Evolutionary conservation across 2,888 invertebrate species (phyloP).

Genomic region (Tetheella fluctuosa): DNA sequence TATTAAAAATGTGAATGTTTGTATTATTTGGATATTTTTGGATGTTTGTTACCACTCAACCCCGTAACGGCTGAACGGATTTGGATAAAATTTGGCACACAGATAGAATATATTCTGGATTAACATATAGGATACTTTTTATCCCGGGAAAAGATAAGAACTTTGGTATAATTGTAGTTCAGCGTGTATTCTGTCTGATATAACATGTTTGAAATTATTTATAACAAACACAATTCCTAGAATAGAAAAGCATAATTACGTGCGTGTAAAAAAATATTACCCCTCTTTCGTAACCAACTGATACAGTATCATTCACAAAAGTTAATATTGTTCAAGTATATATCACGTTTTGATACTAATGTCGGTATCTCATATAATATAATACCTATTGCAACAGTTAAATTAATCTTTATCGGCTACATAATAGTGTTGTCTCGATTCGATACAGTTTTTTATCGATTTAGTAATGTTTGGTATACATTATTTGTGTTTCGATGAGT

Average conservation of each 20-base stretch:
- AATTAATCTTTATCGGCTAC: neutral
- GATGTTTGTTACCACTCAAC: too few relatives aligned
- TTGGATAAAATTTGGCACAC: too few relatives aligned
- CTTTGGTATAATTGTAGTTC: too few relatives aligned
- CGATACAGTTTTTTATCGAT: neutral
- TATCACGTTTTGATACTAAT: neutral
- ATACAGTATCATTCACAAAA: neutral
- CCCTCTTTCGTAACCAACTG: neutral
- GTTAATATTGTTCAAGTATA: neutral
- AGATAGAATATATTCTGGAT: too few relatives aligned
- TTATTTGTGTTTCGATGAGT: too few relatives aligned
- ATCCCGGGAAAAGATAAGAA: too few relatives aligned
- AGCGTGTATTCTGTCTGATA: too few relatives aligned
- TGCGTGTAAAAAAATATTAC: neutral
- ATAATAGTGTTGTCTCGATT: neutral
- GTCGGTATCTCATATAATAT: neutral
- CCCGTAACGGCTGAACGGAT: too few relatives aligned
- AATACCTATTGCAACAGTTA: neutral
- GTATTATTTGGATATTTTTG: too few relatives aligned
- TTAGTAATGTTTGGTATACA: too few relatives aligned
- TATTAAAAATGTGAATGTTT: too few relatives aligned
- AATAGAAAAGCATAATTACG: conserved; percentile 1
- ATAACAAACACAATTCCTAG: neutral
- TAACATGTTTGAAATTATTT: neutral
- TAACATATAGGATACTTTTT: too few relatives aligned